phyloP scores from a whole-genome alignment of 2,113 vertebrate species.

The Emydura subglobosa region DNA sequence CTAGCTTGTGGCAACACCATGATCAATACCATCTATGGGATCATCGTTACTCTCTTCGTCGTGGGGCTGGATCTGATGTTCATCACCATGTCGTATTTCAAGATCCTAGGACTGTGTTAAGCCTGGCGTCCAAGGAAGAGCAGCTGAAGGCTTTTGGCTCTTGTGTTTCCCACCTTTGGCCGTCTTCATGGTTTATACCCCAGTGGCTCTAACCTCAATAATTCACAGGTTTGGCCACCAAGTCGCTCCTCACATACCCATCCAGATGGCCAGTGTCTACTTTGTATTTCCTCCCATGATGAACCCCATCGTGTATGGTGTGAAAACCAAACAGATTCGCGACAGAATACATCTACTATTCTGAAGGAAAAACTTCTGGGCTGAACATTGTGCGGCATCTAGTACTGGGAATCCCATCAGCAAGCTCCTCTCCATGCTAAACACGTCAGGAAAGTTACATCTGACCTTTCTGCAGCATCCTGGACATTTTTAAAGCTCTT shows the following conservation, averaged over 20 bases:
- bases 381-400: too few species aligned
- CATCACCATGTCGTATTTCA: neutral
- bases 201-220: neutral
- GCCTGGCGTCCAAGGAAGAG: neutral
- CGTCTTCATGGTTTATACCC: neutral
- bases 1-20: neutral
- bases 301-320: neutral
- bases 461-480: too few species aligned
- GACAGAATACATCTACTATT: too few species aligned
- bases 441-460: too few species aligned
- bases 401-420: too few species aligned
- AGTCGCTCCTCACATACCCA: too few species aligned
- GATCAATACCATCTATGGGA: neutral
- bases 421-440: too few species aligned
- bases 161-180: neutral
- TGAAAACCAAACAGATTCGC: too few species aligned
- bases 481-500: too few species aligned
- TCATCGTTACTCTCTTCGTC: neutral
- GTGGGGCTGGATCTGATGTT: neutral
- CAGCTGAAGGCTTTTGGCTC: neutral
- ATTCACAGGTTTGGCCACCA: neutral
- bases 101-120: neutral
- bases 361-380: too few species aligned
- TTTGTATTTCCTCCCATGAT: neutral
- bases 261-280: neutral